These are phyloP conservation scores for Pollimyrus isidori DNA, from an alignment of 2,113 vertebrate genomes.

Conservation along the genomic window DNA sequence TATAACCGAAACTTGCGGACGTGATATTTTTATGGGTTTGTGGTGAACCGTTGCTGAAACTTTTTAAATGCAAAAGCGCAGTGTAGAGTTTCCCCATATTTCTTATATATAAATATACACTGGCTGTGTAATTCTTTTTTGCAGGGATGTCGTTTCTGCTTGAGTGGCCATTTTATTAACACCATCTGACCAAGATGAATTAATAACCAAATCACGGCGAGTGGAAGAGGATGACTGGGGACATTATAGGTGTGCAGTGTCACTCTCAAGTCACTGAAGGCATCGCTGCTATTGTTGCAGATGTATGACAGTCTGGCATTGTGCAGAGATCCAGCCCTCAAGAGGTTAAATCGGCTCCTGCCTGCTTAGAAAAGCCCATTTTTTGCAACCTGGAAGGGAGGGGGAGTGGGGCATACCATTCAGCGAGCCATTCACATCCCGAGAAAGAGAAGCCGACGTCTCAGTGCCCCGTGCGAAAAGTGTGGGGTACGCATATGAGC, in stretches of 20 bases:
- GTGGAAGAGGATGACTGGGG: neutral
- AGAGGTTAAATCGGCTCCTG: constrained; percentile 17
- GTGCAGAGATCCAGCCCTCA: neutral
- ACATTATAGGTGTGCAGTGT: neutral
- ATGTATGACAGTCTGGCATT: neutral
- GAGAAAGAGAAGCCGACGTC: constrained; percentile 4
- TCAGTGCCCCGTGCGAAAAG: constrained; percentile 18
- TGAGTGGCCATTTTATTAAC: neutral
- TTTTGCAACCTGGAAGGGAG: neutral
- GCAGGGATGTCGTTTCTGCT: neutral
- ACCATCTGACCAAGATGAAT: neutral
- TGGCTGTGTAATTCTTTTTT: neutral
- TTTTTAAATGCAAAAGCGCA: neutral
- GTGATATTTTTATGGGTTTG: neutral
- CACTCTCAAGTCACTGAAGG: neutral
- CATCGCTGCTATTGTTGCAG: neutral
- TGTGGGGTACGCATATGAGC: neutral
- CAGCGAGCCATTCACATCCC: neutral
- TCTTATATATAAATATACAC: neutral
- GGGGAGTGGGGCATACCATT: constrained; percentile 20
- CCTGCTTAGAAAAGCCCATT: constrained; percentile 14
- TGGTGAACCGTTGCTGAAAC: neutral
- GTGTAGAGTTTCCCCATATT: neutral
- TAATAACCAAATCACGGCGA: neutral
- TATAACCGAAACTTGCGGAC: neutral